phyloP scores from a whole-genome alignment of 2,888 invertebrate species.

The Poecilus cupreus region DNA sequence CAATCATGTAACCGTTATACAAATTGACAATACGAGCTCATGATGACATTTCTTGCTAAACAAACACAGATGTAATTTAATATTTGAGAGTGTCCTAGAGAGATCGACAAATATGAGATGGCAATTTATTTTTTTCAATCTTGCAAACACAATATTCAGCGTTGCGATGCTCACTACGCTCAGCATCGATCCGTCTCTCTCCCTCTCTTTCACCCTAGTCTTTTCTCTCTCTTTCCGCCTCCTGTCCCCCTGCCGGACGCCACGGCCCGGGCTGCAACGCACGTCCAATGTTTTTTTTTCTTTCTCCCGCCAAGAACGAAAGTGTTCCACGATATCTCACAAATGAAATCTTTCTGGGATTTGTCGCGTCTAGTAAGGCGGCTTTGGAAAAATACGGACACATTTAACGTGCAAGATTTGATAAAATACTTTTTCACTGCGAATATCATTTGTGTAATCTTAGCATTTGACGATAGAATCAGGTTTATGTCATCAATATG shows the following conservation, averaged over 20 bases:
- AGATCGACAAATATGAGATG: conserved; percentile 52
- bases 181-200: conserved; percentile 38
- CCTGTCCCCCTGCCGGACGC: background rate
- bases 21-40: background rate
- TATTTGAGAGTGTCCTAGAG: conserved; percentile 37
- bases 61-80: conserved; percentile 40
- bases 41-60: conserved; percentile 9
- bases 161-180: conserved; percentile 43
- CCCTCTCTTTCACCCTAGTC: background rate
- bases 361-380: conserved; percentile 40
- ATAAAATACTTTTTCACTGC: conserved; percentile 51
- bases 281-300: conserved; percentile 19
- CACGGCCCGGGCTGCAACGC: background rate
- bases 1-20: conserved; percentile 3
- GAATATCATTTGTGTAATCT: conserved; percentile 53
- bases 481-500: background rate
- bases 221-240: background rate
- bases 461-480: background rate
- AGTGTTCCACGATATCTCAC: conserved; percentile 53
- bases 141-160: conserved; percentile 46
- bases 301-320: conserved; percentile 42
- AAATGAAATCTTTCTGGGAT: conserved; percentile 57
- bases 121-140: conserved; percentile 55
- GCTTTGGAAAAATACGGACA: conserved; percentile 44
- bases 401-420: conserved; percentile 47